Base-by-base conservation (phyloP, 2,113 vertebrate genomes). In the Sceloporus tristichus region DNA sequence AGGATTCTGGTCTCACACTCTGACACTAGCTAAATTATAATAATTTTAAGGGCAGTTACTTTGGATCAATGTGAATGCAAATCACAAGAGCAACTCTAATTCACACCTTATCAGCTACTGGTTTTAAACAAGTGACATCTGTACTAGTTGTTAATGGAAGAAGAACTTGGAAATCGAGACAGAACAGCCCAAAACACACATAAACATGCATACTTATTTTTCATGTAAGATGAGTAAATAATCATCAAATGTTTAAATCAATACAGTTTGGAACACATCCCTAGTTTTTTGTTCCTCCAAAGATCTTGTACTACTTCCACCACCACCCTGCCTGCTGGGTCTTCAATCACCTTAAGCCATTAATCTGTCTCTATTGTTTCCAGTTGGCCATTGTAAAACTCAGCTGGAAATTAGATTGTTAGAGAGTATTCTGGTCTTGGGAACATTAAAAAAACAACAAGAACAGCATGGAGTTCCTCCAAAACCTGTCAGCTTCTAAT, bases 121-220 rank as follows among this genome's bases (percentile, higher is more conserved):
- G 8, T 91, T 79, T 87, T 78, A 82, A 83, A 91, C 87, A 93
- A 8, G 0, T 76, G 92, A 88, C 93, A 92, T 92, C 90, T 92
- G 91, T 91, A 93, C 91, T 27, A 83, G 85, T 91, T 93, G 92
- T 71, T 91, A 88, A 87, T 90, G 89, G 91, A 71, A 9, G 79
- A 87, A 19, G 65, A 42, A 90, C 75, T 89, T 25, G 92, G 93
- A 87, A 94, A 87, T 85, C 75, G 78, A 93, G 93, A 90, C 89
- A 91, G 78, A 76, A 84, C 86, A 77, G 48, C 86, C 85, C 14
- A 0, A 23, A 14, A 80, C 56, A 68, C 29, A 25, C 42, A 68
- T 53, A n/a, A 18, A 68, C 21, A 56, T 5, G 5, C 42, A 10
- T 11, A 82, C 6, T 54, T 56, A 14, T 11, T 54, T 54, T 79